A percentile compares a stretch with the other conserved stretches of the same genome.
phyloP scores from a whole-genome alignment of 1,140 invertebrate genomes.

The Caenorhabditis latens region DNA sequence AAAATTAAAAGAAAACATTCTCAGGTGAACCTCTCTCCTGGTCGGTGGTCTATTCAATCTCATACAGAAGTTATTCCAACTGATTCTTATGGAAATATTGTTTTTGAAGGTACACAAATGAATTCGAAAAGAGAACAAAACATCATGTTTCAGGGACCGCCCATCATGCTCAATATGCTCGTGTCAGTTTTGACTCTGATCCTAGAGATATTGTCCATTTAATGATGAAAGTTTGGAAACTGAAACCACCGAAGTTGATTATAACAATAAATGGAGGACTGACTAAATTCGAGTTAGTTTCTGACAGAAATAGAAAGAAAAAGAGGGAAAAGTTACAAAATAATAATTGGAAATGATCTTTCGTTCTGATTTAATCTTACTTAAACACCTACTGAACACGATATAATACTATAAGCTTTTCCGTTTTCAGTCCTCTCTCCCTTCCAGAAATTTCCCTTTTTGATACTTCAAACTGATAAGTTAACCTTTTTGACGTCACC shows the following conservation, averaged over 20 bases:
- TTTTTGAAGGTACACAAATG: constrained; percentile 85
- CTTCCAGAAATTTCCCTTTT: background rate
- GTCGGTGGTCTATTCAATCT: constrained; percentile 69
- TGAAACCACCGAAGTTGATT: constrained; percentile 92
- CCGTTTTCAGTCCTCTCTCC: background rate
- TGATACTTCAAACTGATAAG: constrained; percentile 22
- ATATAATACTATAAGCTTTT: constrained; percentile 19
- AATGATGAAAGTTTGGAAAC: constrained; percentile 91
- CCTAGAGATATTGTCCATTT: constrained; percentile 92
- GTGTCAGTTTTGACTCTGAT: constrained; percentile 91
- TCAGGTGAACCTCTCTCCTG: constrained; percentile 2
- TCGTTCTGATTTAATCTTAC: background rate
- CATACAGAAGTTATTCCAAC: constrained; percentile 80
- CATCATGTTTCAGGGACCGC: constrained; percentile 80
- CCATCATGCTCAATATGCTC: constrained; percentile 94
- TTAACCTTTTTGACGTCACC: background rate
- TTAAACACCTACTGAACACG: constrained; percentile 39
- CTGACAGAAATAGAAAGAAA: background rate
- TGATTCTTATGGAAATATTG: constrained; percentile 95
- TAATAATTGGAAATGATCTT: background rate
- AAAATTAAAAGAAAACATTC: background rate
- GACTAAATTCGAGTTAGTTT: constrained; percentile 87
- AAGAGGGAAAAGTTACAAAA: background rate
- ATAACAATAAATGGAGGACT: constrained; percentile 97
- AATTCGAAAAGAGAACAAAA: background rate